A percentile compares a stretch with the other conserved stretches of the same genome.
These are phyloP conservation scores for Anarsia innoxiella DNA, from an alignment of 2,888 invertebrate species.

Conservation along the genomic window DNA sequence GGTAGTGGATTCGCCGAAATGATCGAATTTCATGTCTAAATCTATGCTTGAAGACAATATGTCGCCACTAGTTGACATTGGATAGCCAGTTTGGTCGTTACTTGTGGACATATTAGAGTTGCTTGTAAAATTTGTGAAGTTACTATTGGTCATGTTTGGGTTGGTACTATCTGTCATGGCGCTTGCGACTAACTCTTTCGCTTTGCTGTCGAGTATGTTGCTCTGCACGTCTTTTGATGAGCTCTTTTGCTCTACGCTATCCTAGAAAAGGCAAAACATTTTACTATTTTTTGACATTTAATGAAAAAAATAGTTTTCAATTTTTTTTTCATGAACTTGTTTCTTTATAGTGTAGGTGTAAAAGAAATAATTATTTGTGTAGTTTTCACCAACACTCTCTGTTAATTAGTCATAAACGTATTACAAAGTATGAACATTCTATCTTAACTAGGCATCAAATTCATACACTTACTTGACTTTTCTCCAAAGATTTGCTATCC, in stretches of 20 bases:
- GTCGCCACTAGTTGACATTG: conserved; percentile 61
- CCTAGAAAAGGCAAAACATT: conserved; percentile 19
- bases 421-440: no score
- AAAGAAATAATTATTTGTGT: no score
- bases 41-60: conserved; percentile 56
- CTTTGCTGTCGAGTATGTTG: conserved; percentile 54
- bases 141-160: conserved; percentile 59
- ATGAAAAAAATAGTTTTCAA: no score
- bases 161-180: conserved; percentile 60
- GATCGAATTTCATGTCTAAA: conserved; percentile 78
- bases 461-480: conserved; percentile 34
- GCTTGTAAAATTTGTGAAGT: conserved; percentile 38
- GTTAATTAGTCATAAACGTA: no score
- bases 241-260: conserved; percentile 57
- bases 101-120: conserved; percentile 64
- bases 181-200: conserved; percentile 46
- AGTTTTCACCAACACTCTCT: no score
- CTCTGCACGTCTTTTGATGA: conserved; percentile 54
- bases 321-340: no score
- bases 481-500: conserved; percentile 50
- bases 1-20: conserved; percentile 72
- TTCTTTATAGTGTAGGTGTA: no score
- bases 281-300: not conserved
- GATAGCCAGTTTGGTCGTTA: conserved; percentile 58
- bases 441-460: no score